Percentiles rank a stretch among this genome's conserved stretches.
phyloP scores from a whole-genome alignment of 2,888 invertebrate genomes.

The Labia minor region DNA sequence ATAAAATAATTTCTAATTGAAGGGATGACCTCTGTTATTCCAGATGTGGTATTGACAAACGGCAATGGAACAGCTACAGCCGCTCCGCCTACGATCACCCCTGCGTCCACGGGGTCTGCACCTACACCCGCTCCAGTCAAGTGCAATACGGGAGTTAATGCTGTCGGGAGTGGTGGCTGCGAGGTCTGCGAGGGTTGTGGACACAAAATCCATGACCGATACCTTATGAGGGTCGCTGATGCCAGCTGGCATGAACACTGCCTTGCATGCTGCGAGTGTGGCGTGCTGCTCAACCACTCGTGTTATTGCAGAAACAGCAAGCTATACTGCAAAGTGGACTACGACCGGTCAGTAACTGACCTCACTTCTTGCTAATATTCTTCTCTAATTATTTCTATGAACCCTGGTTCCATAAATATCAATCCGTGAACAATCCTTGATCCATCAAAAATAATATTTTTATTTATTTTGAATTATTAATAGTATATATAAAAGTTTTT shows the following conservation, averaged over 20 bases:
- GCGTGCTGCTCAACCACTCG: constrained; percentile 76
- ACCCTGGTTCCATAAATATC: too few relatives aligned
- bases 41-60: not conserved
- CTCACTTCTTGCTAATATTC: too few relatives aligned
- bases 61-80: not conserved
- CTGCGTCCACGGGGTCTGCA: not conserved
- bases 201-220: constrained; percentile 87
- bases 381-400: too few relatives aligned
- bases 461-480: too few relatives aligned
- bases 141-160: not conserved
- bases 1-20: too few relatives aligned
- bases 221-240: constrained; percentile 87
- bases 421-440: too few relatives aligned
- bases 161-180: constrained; percentile 21
- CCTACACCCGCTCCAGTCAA: not conserved
- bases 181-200: constrained; percentile 92
- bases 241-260: constrained; percentile 95
- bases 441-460: too few relatives aligned
- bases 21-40: too few relatives aligned
- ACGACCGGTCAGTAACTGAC: constrained; percentile 64
- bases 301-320: constrained; percentile 91
- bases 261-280: constrained; percentile 89
- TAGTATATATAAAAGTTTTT: too few relatives aligned
- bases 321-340: constrained; percentile 93
- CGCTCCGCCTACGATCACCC: not conserved